Evolutionary conservation across 2,888 invertebrate species (phyloP).

Genomic region (Branchinecta sandiegonensis): DNA sequence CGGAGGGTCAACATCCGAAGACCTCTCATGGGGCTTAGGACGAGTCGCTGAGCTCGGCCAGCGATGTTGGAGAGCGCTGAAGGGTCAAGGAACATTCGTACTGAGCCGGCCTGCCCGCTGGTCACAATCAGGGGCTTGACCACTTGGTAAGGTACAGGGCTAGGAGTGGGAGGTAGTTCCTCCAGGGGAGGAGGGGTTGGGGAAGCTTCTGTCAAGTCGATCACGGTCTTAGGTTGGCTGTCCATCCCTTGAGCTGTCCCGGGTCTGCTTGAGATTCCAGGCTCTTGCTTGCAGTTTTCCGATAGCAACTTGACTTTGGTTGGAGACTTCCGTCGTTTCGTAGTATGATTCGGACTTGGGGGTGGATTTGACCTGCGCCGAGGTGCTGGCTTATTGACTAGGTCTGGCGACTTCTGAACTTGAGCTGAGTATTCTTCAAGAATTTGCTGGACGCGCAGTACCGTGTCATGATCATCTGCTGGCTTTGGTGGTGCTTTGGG

Average conservation of each 20-base stretch:
- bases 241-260: constrained; percentile 11
- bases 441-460: constrained; percentile 61
- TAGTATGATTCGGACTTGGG: constrained; percentile 51
- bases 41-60: not conserved
- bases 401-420: constrained; percentile 58
- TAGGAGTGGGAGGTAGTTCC: not conserved
- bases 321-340: constrained; percentile 51
- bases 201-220: not conserved
- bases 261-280: constrained; percentile 34
- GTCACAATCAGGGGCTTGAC: constrained; percentile 1
- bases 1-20: not conserved
- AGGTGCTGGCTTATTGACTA: constrained; percentile 65
- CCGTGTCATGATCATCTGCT: constrained; percentile 64
- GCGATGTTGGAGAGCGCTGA: not conserved
- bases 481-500: constrained; percentile 54
- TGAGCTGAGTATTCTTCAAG: constrained; percentile 65
- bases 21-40: constrained; percentile 2
- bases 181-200: constrained; percentile 3
- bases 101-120: not conserved
- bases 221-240: not conserved
- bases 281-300: constrained; percentile 39
- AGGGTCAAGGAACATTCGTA: constrained; percentile 5
- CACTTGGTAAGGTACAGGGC: not conserved
- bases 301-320: constrained; percentile 34
- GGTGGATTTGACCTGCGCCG: constrained; percentile 57